phyloP scores from a whole-genome alignment of 2,888 invertebrate species.

The Lottia scabra region DNA sequence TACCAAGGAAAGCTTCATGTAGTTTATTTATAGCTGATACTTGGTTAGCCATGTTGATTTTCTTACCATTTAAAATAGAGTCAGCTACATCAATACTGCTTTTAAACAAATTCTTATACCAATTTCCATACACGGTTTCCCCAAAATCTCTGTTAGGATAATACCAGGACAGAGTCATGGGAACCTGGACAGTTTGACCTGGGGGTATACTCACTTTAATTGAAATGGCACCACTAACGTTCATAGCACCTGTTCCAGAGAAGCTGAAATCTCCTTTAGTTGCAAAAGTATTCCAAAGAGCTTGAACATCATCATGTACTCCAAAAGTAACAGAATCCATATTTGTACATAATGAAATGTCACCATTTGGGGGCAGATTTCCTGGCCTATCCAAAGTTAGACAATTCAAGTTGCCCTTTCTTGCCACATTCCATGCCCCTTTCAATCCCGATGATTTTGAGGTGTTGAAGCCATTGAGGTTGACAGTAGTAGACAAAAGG shows the following conservation, averaged over 20 bases:
- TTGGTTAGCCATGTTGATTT: not conserved
- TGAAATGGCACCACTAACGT: not conserved
- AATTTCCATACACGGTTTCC: not conserved
- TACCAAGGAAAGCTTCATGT: not conserved
- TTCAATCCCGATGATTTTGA: not conserved
- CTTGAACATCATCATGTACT: not conserved
- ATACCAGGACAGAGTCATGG: not conserved
- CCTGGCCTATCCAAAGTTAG: not conserved
- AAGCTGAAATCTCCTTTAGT: not conserved
- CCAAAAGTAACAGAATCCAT: not conserved
- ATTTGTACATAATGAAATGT: not conserved
- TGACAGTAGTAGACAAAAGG: not conserved
- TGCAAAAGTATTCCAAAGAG: constrained; percentile 2
- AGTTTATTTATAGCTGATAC: not conserved
- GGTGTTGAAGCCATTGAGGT: not conserved
- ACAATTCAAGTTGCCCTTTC: not conserved
- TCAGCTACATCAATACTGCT: not conserved
- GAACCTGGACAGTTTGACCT: not conserved
- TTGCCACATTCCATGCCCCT: not conserved
- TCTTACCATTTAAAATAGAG: not conserved
- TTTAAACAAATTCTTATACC: not conserved
- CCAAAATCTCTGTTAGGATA: not conserved
- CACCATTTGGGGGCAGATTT: not conserved
- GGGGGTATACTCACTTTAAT: not conserved
- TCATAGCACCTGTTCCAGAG: not conserved